These are phyloP conservation scores for Criorhina ranunculi DNA, from an alignment of 2,888 invertebrate genomes.

Conservation along the genomic window DNA sequence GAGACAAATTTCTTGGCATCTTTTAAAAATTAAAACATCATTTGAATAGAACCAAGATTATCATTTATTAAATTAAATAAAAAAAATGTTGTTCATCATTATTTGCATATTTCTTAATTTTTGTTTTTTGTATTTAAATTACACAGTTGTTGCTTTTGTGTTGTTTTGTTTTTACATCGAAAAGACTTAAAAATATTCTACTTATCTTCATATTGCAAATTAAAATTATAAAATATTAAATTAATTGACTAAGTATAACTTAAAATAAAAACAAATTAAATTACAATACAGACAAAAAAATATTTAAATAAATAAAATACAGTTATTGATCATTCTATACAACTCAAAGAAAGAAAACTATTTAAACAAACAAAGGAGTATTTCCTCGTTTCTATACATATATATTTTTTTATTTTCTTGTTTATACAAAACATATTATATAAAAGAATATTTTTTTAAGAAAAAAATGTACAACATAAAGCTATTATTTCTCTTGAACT, in stretches of 20 bases:
- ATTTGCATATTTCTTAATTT: slow-evolving; percentile 43
- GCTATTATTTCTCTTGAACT: slow-evolving; percentile 20
- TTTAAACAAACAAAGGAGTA: slow-evolving; percentile 10
- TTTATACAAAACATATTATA: slow-evolving; percentile 20
- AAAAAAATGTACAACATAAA: slow-evolving; percentile 56
- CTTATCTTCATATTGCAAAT: slow-evolving; percentile 63
- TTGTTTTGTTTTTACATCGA: slow-evolving; percentile 48
- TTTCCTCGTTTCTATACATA: slow-evolving; percentile 19
- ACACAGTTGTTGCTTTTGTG: slow-evolving; percentile 43
- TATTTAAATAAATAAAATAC: slow-evolving; percentile 56
- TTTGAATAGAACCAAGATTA: slow-evolving; percentile 67
- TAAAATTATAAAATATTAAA: slow-evolving; percentile 46
- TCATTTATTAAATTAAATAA: slow-evolving; percentile 71
- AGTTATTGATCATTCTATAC: slow-evolving; percentile 47
- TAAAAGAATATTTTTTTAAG: slow-evolving; percentile 7
- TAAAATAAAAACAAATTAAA: slow-evolving; percentile 62
- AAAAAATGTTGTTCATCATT: slow-evolving; percentile 68
- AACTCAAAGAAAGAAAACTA: slow-evolving; percentile 7
- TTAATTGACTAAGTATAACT: slow-evolving; percentile 57
- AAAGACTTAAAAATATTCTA: slow-evolving; percentile 51
- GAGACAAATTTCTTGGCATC: too few species aligned
- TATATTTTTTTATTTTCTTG: not conserved
- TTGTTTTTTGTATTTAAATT: slow-evolving; percentile 54
- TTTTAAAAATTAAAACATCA: slow-evolving; percentile 17
- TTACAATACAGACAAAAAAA: slow-evolving; percentile 63